Evolutionary conservation across 2,888 invertebrate genomes (phyloP).

Genomic region (Clitarchus hookeri): DNA sequence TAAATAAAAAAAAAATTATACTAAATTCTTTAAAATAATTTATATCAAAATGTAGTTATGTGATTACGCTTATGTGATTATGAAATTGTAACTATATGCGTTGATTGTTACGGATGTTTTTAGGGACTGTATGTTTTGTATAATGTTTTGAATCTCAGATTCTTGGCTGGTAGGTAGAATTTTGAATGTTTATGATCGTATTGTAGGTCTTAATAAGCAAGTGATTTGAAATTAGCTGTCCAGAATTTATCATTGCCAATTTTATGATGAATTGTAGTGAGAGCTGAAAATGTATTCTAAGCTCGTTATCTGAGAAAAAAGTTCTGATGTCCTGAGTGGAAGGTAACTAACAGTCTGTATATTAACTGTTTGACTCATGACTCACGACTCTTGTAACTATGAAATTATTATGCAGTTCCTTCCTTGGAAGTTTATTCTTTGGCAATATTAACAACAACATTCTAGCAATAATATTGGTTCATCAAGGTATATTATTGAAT

Average conservation of each 20-base stretch:
- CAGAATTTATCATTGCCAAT: not conserved
- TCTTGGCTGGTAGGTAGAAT: not conserved
- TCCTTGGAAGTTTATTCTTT: too few species aligned
- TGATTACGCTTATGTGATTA: not conserved
- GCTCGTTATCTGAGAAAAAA: too few species aligned
- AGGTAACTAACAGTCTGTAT: too few species aligned
- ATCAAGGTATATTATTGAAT: too few species aligned
- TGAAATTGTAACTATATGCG: not conserved
- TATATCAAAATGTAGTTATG: not conserved
- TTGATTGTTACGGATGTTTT: not conserved
- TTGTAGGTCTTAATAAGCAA: not conserved
- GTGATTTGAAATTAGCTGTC: not conserved
- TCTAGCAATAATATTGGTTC: too few species aligned
- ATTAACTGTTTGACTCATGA: too few species aligned
- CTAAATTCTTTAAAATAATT: not conserved
- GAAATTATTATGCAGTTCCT: too few species aligned
- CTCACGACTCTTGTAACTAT: too few species aligned
- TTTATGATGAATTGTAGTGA: not conserved
- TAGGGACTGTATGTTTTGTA: constrained; percentile 8
- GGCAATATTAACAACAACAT: too few species aligned
- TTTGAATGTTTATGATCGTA: not conserved
- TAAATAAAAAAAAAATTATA: not conserved
- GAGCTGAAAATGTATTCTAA: too few species aligned
- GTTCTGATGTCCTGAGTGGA: too few species aligned
- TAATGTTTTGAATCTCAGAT: constrained; percentile 10